A percentile compares a stretch with the other conserved stretches of the same genome.
Conservation (phyloP, 1,140 invertebrate species). For the Drosophila parabipectinata region DNA sequence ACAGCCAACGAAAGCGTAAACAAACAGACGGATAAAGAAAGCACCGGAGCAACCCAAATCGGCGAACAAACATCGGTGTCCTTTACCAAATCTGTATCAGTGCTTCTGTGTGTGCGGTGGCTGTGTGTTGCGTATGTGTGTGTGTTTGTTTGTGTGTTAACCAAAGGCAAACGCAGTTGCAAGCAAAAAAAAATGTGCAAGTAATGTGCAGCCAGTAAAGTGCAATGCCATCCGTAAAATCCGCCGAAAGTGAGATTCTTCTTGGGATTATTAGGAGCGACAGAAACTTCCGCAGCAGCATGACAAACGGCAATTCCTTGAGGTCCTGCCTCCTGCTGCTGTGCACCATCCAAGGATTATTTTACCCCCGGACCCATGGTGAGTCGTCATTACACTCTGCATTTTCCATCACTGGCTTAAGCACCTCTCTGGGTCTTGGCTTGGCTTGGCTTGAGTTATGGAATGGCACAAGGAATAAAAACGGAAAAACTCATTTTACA, state of each 20-base stretch:
- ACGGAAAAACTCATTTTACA: slow-evolving; percentile 41
- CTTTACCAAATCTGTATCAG: not conserved
- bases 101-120: not conserved
- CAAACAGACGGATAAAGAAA: slow-evolving; percentile 31
- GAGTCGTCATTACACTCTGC: slow-evolving; percentile 23
- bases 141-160: slow-evolving; percentile 28
- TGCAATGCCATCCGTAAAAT: slow-evolving; percentile 61
- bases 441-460: slow-evolving; percentile 31
- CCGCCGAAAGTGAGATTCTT: slow-evolving; percentile 46
- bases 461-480: slow-evolving; percentile 19
- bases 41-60: slow-evolving; percentile 22
- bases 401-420: slow-evolving; percentile 27
- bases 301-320: slow-evolving; percentile 61
- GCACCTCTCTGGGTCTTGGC: slow-evolving; percentile 11
- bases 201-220: slow-evolving; percentile 53
- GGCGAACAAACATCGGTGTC: slow-evolving; percentile 17
- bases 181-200: slow-evolving; percentile 54
- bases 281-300: slow-evolving; percentile 29
- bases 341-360: slow-evolving; percentile 67
- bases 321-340: slow-evolving; percentile 53
- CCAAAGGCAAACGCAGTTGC: slow-evolving; percentile 10
- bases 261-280: slow-evolving; percentile 50
- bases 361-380: slow-evolving; percentile 47
- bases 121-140: not conserved
- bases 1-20: slow-evolving; percentile 29